Base-by-base conservation (phyloP, 2,888 invertebrate species). In the Lasioglossum malachurum region DNA sequence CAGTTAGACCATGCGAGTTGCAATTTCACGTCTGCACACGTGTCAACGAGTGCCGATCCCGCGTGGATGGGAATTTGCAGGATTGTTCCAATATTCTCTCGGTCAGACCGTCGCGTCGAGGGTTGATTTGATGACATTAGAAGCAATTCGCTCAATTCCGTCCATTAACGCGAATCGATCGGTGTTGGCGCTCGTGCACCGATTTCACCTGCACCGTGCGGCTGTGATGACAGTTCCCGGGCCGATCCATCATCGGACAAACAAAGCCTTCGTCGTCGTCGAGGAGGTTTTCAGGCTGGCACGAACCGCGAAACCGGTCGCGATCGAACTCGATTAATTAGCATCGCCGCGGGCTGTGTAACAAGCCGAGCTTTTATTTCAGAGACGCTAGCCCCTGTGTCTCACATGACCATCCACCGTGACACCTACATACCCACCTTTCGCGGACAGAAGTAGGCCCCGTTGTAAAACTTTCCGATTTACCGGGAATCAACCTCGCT, bases 281-380 rank as follows among this genome's bases (percentile, higher is more conserved):
- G 64, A 14, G 38, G 14, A 41, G 35, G 57, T 57, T 41, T 12
- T 46, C 71, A 19, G 27, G 31, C 23, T 12, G 16, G 53, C 79
- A 73, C 74, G 49, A 60, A 35, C 38, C 41, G 31, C 57, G 57
- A 57, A 44, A 31, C 31, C 64, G 64, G 23, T 12, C 31, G 12
- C 74, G 71, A 75, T 84, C 71, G 49, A 84, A 78, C 75, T 78
- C 75, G 75, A 84, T 84, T 84, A 78, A 84, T 84, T 84, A 84
- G 53, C 71, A 41, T 5, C 57, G 57, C 19, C 46, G 46, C 35
- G 46, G 38, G 41, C 10, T 78, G 60, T 69, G 75, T 84, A 78
- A 84, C 84, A 41, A 72, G 53, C 27, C 35, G 12, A 31, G 60
- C 67, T 84, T 78, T 75, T 75, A 71, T 84, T 64, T 67, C 23